Evolutionary conservation across 2,888 invertebrate genomes (phyloP).

Genomic region (Cosmorhoe ocellata): DNA sequence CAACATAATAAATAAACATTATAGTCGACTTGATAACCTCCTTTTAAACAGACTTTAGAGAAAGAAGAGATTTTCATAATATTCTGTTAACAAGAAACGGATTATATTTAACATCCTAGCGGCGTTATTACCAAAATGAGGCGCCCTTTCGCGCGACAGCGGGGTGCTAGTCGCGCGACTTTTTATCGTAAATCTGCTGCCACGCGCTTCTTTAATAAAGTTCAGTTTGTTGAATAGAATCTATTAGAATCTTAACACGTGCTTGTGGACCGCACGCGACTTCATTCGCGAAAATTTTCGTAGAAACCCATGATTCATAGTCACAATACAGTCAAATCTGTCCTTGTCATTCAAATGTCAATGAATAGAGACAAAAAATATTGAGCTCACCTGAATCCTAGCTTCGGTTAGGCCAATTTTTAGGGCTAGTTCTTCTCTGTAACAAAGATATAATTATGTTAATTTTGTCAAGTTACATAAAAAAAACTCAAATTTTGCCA

Average conservation of each 20-base stretch:
- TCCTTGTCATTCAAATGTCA: too few species aligned
- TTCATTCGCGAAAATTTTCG: too few species aligned
- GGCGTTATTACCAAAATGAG: conserved; percentile 25
- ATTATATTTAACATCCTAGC: conserved; percentile 21
- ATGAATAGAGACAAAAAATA: too few species aligned
- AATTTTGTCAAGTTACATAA: neutral
- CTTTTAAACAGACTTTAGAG: conserved; percentile 22
- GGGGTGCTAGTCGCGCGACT: conserved; percentile 58
- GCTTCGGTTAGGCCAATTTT: conserved; percentile 97
- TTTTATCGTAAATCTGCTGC: conserved; percentile 50
- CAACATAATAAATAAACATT: too few species aligned
- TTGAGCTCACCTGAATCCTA: conserved; percentile 94
- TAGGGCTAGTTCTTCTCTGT: conserved; percentile 95
- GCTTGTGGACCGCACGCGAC: too few species aligned
- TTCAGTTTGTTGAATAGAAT: conserved; percentile 24
- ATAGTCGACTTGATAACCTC: too few species aligned
- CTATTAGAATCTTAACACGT: conserved; percentile 12
- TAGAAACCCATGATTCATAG: too few species aligned
- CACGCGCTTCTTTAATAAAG: conserved; percentile 28
- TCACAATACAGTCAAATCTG: too few species aligned
- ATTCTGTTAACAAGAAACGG: conserved; percentile 26
- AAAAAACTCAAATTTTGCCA: too few species aligned
- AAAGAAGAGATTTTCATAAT: too few species aligned
- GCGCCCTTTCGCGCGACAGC: conserved; percentile 47
- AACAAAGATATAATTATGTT: conserved; percentile 67